These are phyloP conservation scores for Odocoileus virginianus DNA, from an alignment of 2,113 vertebrate genomes.

Conservation along the genomic window DNA sequence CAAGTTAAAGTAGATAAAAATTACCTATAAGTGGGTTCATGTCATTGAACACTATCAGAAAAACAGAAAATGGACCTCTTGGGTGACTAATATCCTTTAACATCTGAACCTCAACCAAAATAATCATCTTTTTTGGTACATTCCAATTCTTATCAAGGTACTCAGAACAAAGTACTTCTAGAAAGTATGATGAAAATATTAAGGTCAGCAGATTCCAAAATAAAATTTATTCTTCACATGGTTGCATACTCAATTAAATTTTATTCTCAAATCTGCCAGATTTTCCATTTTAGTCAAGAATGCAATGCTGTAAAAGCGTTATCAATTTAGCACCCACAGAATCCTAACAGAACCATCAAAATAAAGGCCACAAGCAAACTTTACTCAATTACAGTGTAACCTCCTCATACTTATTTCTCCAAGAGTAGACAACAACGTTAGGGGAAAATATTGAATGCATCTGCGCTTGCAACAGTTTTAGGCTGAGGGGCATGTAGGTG, in stretches of 20 bases:
- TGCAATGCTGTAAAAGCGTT: not conserved
- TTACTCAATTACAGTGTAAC: constrained; percentile 8
- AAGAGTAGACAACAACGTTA: not conserved
- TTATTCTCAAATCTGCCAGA: constrained; percentile 36
- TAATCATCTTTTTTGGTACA: constrained; percentile 24
- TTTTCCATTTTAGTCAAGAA: constrained; percentile 29
- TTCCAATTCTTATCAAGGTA: constrained; percentile 17
- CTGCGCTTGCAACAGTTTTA: not conserved
- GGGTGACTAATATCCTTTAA: constrained; percentile 14
- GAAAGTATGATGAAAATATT: constrained; percentile 50
- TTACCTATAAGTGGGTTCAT: not conserved
- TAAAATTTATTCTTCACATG: constrained; percentile 46
- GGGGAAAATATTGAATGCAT: not conserved
- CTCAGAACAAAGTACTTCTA: constrained; percentile 12
- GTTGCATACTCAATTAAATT: constrained; percentile 21
- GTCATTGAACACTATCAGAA: constrained; percentile 10
- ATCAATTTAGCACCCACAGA: not conserved
- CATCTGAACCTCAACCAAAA: constrained; percentile 32
- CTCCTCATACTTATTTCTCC: not conserved
- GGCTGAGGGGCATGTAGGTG: not conserved
- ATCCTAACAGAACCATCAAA: constrained; percentile 7
- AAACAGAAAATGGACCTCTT: constrained; percentile 34
- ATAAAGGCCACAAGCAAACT: not conserved
- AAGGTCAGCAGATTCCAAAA: constrained; percentile 55
- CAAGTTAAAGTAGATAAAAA: constrained; percentile 37